Evolutionary conservation across 2,888 invertebrate genomes (phyloP).

Genomic region (Thymelicus acteon): DNA sequence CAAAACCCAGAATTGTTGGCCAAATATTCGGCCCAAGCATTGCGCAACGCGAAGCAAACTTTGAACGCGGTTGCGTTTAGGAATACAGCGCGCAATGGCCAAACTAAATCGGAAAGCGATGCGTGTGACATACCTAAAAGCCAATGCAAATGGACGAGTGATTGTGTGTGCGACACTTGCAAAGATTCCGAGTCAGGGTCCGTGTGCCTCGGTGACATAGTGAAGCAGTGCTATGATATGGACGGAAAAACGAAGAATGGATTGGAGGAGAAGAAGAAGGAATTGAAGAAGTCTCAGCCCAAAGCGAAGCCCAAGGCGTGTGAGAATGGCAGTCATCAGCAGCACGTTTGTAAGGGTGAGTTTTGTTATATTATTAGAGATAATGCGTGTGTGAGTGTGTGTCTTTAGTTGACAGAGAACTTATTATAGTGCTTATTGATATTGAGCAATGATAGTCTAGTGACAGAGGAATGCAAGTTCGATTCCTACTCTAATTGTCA

Average conservation of each 20-base stretch:
- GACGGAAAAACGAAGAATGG: conserved; percentile 46
- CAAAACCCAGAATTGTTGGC: conserved; percentile 69
- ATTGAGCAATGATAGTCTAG: too few species aligned
- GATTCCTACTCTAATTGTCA: too few species aligned
- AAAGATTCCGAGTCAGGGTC: conserved; percentile 56
- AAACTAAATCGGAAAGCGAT: conserved; percentile 70
- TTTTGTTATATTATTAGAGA: conserved; percentile 13
- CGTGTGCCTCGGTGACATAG: conserved; percentile 60
- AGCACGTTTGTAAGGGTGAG: conserved; percentile 78
- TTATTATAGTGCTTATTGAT: too few species aligned
- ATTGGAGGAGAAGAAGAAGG: conserved; percentile 53
- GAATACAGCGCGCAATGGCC: conserved; percentile 63
- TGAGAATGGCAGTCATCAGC: conserved; percentile 71
- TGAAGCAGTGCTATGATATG: conserved; percentile 63
- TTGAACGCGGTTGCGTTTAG: conserved; percentile 73
- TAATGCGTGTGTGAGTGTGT: not conserved
- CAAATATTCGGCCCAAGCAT: conserved; percentile 73
- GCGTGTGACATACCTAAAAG: conserved; percentile 70
- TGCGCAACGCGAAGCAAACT: conserved; percentile 71
- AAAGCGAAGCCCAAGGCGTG: conserved; percentile 65
- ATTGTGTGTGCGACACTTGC: conserved; percentile 68
- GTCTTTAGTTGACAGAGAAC: too few species aligned
- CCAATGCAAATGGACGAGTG: conserved; percentile 76
- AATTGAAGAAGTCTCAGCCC: conserved; percentile 56
- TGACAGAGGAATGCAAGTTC: too few species aligned